Conservation (phyloP, 1,140 invertebrate species). For the Habropoda laboriosa region DNA sequence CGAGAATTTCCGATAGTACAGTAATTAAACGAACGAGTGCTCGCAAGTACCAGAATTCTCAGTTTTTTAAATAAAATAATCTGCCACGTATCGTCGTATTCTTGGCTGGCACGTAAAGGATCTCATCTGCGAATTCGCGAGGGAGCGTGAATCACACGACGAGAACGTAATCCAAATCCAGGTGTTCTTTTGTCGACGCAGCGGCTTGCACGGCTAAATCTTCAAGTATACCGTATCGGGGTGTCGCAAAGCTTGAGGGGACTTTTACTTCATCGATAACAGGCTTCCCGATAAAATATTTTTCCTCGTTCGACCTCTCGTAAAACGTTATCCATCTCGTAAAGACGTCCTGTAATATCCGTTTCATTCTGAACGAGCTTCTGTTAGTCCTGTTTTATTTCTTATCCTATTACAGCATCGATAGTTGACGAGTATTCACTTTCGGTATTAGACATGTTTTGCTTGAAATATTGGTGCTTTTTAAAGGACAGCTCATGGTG, state of each 20-base stretch:
- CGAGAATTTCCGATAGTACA: too few relatives aligned
- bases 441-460: background rate
- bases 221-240: background rate
- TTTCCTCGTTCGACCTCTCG: slow-evolving; percentile 47
- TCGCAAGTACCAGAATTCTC: background rate
- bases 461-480: background rate
- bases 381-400: background rate
- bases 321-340: slow-evolving; percentile 63
- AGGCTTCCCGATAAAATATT: slow-evolving; percentile 69
- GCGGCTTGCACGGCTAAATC: slow-evolving; percentile 15
- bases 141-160: background rate
- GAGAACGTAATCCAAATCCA: slow-evolving; percentile 20
- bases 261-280: slow-evolving; percentile 68
- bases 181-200: slow-evolving; percentile 24
- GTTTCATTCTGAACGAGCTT: background rate
- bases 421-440: background rate
- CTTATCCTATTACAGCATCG: background rate
- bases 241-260: slow-evolving; percentile 64
- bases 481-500: too few relatives aligned
- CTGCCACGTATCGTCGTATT: background rate
- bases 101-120: background rate
- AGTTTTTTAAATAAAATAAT: slow-evolving; percentile 1
- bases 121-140: background rate
- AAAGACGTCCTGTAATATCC: slow-evolving; percentile 40
- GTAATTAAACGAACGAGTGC: too few relatives aligned